Base-by-base conservation (phyloP, 2,797 vertebrate species). In the Leucoraja ocellata region DNA sequence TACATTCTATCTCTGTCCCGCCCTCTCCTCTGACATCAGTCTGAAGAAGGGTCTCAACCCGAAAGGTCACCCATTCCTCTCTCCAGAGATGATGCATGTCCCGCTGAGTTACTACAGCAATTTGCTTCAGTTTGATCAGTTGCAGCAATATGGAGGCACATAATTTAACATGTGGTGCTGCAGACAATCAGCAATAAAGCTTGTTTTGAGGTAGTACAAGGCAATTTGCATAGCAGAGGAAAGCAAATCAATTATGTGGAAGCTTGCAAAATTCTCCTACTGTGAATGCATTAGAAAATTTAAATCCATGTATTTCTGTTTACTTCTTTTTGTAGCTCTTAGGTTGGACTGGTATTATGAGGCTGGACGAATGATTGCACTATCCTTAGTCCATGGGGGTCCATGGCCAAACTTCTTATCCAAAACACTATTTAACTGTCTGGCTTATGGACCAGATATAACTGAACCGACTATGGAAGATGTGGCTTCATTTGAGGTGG, bases 261-360 rank as follows among this genome's bases (percentile, higher is more conserved):
- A 4, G 28, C 14, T 13, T 32, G 9, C n/a, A 65, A 7, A 25
- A 65, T 65, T 28, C 58, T 28, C 1, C 1, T n/a, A n/a, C n/a
- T 54, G 16, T 83, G 8, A 28, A 3, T 84, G n/a, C 32, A 39
- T 71, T 91, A 91, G 16, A 68, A n/a, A 71, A 91, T 71, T 11
- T 10, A 39, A 23, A 39, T 91, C 2, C 14, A 58, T 92, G 9
- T 92, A 28, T 91, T 54, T 94, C 91, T 94, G 83, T 90, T 6
- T 91, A 94, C 14, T 93, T 96, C 46, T 95, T 93, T 94, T 93
- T 95, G 78, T 96, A 99, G 98, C 98, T 94, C 93, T 99, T 93
- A 96, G 97, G 91, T 97, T 98, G 3, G 98, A 99, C 94, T 95
- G 98, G 93, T 99, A 99, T 95, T 99, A 97, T 93, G 98, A 99